Conservation (phyloP, 1,140 invertebrate genomes). For the Pemphigus obesinymphae region DNA sequence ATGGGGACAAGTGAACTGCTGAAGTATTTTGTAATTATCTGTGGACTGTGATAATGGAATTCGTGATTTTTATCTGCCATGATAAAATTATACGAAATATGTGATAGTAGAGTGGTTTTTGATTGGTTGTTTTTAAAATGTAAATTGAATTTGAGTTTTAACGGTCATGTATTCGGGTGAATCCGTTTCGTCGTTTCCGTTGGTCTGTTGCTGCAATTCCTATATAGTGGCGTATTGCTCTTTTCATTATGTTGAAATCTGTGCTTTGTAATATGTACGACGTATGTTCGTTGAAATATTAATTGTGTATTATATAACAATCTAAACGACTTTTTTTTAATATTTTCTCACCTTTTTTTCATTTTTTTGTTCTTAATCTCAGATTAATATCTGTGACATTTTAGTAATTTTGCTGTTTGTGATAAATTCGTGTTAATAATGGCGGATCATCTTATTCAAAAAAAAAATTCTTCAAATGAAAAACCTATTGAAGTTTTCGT, state of each 20-base stretch:
- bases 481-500: slow-evolving; percentile 45
- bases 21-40: no score
- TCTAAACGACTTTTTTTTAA: background rate
- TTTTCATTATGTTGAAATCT: no score
- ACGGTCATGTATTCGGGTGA: background rate
- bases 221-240: no score
- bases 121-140: background rate
- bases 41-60: no score
- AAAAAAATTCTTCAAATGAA: slow-evolving; percentile 32
- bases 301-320: background rate
- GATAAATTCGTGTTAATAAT: background rate
- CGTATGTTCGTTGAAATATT: background rate
- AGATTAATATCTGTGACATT: no score
- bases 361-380: no score
- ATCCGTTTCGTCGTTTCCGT: no score
- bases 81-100: background rate
- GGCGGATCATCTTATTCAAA: slow-evolving; percentile 18
- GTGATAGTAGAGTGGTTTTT: background rate
- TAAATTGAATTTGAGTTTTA: background rate
- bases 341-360: no score
- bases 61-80: background rate
- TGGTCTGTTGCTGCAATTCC: no score
- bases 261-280: background rate
- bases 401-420: background rate
- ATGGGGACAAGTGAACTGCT: no score